Conservation (phyloP, 2,797 vertebrate species). For the Rhabdomys pumilio region DNA sequence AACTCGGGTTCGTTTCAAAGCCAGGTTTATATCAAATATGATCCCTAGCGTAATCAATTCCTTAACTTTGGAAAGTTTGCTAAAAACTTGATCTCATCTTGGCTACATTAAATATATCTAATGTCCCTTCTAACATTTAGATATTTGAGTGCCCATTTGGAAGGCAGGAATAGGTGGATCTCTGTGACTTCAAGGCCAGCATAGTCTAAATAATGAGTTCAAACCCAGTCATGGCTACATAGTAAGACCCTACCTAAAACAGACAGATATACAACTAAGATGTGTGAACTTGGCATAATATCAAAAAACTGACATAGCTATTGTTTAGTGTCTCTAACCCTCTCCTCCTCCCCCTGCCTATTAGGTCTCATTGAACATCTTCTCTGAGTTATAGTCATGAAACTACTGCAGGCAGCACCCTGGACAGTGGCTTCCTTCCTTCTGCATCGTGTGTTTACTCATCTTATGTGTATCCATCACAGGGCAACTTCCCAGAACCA, state of each 20-base stretch:
- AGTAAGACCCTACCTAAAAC: not conserved
- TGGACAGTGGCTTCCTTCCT: not conserved
- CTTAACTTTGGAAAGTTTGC: not conserved
- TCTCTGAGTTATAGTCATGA: conserved; percentile 16
- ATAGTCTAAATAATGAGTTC: not conserved
- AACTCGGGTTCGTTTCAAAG: conserved; percentile 1
- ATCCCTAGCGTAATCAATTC: not conserved
- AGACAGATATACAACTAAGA: not conserved
- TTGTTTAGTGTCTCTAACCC: not conserved
- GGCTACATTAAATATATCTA: not conserved
- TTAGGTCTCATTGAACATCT: not conserved
- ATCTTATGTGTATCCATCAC: not conserved
- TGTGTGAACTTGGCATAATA: conserved; percentile 4
- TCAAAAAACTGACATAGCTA: not conserved
- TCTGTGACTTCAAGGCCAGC: not conserved
- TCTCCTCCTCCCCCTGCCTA: not conserved
- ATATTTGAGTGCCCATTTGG: not conserved
- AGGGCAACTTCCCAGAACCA: not conserved
- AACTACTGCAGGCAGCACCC: not conserved
- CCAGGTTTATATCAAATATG: conserved; percentile 56
- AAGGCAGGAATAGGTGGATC: not conserved
- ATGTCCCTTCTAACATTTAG: not conserved
- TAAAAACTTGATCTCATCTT: conserved; percentile 1
- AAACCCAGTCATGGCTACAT: not conserved
- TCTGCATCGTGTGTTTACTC: not conserved